Evolutionary conservation across 2,888 invertebrate genomes (phyloP).

Genomic region (Heteromurus nitidus): DNA sequence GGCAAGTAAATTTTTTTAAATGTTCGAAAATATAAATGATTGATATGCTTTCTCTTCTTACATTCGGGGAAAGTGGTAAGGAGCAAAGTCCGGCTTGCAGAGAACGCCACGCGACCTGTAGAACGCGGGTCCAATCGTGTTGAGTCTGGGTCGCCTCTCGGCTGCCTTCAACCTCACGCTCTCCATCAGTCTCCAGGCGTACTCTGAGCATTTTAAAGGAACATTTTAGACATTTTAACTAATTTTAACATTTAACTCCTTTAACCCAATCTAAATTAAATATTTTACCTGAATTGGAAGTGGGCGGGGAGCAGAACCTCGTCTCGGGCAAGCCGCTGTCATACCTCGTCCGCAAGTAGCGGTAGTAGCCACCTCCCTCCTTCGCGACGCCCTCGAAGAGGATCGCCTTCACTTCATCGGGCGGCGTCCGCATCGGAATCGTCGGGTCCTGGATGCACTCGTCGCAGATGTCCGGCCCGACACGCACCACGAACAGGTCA

Average conservation of each 20-base stretch:
- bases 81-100: slow-evolving; percentile 69
- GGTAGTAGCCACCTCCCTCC: slow-evolving; percentile 69
- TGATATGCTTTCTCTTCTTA: slow-evolving; percentile 3
- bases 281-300: too few species aligned
- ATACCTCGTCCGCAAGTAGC: slow-evolving; percentile 67
- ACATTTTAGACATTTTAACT: too few species aligned
- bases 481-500: slow-evolving; percentile 61
- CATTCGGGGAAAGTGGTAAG: slow-evolving; percentile 68
- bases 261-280: too few species aligned
- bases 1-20: neutral
- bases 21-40: neutral
- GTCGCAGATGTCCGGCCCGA: slow-evolving; percentile 68
- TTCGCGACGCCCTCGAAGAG: slow-evolving; percentile 67
- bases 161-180: slow-evolving; percentile 42
- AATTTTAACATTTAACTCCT: too few species aligned
- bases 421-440: slow-evolving; percentile 69
- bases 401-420: slow-evolving; percentile 65
- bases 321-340: slow-evolving; percentile 67
- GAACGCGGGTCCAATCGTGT: slow-evolving; percentile 68
- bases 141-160: slow-evolving; percentile 50
- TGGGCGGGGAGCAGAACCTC: slow-evolving; percentile 70
- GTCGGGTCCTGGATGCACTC: slow-evolving; percentile 69
- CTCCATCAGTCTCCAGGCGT: slow-evolving; percentile 70
- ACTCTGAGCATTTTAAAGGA: too few species aligned
- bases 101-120: slow-evolving; percentile 68